A percentile compares a stretch with the other conserved stretches of the same genome.
Evolutionary conservation across 2,888 invertebrate genomes (phyloP).

Genomic region (Sclerodermus sp.): DNA sequence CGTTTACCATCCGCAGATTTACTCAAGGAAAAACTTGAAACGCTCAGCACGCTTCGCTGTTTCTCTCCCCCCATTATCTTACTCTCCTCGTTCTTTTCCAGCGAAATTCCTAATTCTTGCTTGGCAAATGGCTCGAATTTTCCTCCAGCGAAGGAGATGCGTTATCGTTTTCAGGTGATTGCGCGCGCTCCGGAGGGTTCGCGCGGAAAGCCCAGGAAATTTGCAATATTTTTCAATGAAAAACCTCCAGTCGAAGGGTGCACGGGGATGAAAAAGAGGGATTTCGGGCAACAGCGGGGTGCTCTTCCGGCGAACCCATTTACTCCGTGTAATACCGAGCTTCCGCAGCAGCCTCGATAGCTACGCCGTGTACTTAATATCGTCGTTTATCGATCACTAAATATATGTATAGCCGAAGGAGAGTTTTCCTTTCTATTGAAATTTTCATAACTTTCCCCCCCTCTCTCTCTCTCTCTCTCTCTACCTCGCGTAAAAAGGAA

Average conservation of each 20-base stretch:
- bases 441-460: no score
- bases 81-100: no score
- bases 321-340: conserved; percentile 21
- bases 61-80: no score
- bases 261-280: conserved; percentile 22
- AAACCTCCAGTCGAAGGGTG: conserved; percentile 6
- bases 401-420: no score
- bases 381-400: conserved; percentile 9
- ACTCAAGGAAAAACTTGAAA: no score
- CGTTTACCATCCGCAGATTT: background rate
- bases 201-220: conserved; percentile 31
- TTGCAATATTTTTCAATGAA: conserved; percentile 44
- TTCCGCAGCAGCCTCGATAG: conserved; percentile 14
- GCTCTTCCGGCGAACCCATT: conserved; percentile 20
- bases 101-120: no score
- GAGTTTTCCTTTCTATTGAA: no score
- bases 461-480: no score
- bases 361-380: conserved; percentile 10
- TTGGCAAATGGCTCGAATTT: no score
- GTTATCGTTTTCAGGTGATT: conserved; percentile 31
- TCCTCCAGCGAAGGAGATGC: background rate
- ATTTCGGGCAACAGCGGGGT: conserved; percentile 17
- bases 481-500: no score
- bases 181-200: conserved; percentile 13
- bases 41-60: no score